Conservation (phyloP, 1,140 invertebrate genomes). For the Brachionus asplanchnoidis region DNA sequence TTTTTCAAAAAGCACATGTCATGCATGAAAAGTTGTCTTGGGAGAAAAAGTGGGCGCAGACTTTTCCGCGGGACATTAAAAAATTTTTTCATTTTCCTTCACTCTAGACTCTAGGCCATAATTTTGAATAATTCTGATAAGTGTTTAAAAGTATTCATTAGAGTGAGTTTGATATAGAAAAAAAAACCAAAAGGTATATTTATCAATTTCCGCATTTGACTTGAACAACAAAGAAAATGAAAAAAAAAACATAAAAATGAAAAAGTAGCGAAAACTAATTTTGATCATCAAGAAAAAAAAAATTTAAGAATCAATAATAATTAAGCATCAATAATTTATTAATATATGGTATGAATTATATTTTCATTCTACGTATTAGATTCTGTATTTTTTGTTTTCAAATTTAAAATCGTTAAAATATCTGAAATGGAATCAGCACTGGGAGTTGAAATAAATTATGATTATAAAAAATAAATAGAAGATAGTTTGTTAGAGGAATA, state of each 20-base stretch:
- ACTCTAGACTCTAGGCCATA: background rate
- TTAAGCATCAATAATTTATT: conserved; percentile 38
- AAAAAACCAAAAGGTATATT: background rate
- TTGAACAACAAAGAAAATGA: background rate
- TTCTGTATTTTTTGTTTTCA: conserved; percentile 18
- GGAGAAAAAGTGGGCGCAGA: background rate
- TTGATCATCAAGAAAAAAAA: background rate
- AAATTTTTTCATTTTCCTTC: background rate
- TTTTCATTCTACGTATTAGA: background rate
- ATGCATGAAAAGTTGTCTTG: background rate
- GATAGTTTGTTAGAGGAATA: background rate
- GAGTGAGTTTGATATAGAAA: background rate
- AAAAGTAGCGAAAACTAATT: background rate
- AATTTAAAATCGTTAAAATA: background rate
- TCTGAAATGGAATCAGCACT: conserved; percentile 15
- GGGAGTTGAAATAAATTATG: conserved; percentile 11
- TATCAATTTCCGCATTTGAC: background rate
- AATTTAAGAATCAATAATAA: conserved; percentile 29
- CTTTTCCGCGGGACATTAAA: background rate
- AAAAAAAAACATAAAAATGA: background rate
- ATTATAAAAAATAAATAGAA: background rate
- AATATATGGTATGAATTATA: background rate
- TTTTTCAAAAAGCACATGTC: background rate
- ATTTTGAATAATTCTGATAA: background rate
- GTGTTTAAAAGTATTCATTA: background rate